Evolutionary conservation across 1,140 invertebrate genomes (phyloP).

Genomic region (Atta texana): DNA sequence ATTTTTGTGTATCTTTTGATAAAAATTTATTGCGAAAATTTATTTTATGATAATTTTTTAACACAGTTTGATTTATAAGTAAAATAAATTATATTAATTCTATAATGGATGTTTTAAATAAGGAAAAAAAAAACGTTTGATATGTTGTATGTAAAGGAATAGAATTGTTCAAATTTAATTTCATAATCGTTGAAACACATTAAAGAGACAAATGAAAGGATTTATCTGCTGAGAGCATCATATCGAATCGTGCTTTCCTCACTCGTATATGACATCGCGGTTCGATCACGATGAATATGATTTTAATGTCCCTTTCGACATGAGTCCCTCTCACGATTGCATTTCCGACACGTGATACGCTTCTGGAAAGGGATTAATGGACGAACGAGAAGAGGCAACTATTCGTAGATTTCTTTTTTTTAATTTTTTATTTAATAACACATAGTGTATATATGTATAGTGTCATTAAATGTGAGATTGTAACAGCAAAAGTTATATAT

Average conservation of each 20-base stretch:
- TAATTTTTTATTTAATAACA: slow-evolving; percentile 3
- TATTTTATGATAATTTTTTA: background rate
- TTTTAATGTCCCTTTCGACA: slow-evolving; percentile 47
- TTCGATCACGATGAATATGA: slow-evolving; percentile 53
- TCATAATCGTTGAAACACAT: slow-evolving; percentile 3
- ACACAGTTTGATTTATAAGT: background rate
- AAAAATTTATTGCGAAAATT: background rate
- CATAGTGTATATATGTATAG: background rate
- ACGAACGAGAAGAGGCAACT: slow-evolving; percentile 25
- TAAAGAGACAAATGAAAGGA: slow-evolving; percentile 12
- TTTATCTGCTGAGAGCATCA: slow-evolving; percentile 27
- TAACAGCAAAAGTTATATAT: background rate
- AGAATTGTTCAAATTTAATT: slow-evolving; percentile 17
- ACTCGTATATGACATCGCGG: slow-evolving; percentile 10
- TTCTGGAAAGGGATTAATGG: slow-evolving; percentile 41
- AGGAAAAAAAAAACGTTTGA: background rate
- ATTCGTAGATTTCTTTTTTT: background rate
- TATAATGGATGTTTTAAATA: background rate
- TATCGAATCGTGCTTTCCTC: slow-evolving; percentile 42
- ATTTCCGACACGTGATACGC: slow-evolving; percentile 44
- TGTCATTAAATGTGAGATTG: slow-evolving; percentile 12
- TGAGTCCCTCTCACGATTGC: slow-evolving; percentile 45
- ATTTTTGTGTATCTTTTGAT: background rate
- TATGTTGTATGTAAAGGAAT: background rate
- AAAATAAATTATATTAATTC: background rate